Conservation (phyloP, 2,113 vertebrate species). For the Xenopus borealis region DNA sequence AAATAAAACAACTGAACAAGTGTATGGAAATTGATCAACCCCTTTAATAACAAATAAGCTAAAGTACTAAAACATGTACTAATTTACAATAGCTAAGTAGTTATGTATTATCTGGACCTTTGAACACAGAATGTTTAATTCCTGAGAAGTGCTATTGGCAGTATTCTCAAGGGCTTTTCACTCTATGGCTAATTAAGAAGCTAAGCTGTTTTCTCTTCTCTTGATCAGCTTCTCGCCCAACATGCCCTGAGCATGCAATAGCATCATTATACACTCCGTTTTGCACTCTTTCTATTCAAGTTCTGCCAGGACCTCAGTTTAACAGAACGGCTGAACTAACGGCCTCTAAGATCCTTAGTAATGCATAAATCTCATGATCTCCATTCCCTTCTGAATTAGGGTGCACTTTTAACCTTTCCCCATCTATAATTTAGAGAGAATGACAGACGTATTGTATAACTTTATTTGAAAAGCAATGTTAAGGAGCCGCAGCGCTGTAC, state of each 20-base stretch:
- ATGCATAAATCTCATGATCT: constrained; percentile 19
- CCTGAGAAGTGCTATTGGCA: constrained; percentile 10
- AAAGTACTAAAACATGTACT: too few relatives aligned
- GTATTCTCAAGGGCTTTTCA: constrained; percentile 19
- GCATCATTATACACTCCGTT: constrained; percentile 26
- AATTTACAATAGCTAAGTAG: too few relatives aligned
- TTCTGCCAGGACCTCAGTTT: constrained; percentile 17
- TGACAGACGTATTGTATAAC: not conserved
- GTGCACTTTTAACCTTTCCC: constrained; percentile 37
- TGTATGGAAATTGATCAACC: too few relatives aligned
- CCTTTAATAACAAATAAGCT: too few relatives aligned
- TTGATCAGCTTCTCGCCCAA: constrained; percentile 5
- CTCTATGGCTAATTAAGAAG: constrained; percentile 38
- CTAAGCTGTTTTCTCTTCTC: constrained; percentile 3
- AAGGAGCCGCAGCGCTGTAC: too few relatives aligned
- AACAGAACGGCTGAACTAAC: constrained; percentile 33
- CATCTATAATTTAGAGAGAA: constrained; percentile 16
- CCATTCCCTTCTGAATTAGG: constrained; percentile 16
- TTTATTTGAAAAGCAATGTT: too few relatives aligned
- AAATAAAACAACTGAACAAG: too few relatives aligned
- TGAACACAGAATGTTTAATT: not conserved
- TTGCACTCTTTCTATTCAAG: constrained; percentile 33
- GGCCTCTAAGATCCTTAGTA: constrained; percentile 22
- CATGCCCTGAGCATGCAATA: constrained; percentile 29
- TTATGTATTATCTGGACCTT: too few relatives aligned